Conservation (phyloP, 2,797 vertebrate genomes). For the Paramormyrops hopkinsi region DNA sequence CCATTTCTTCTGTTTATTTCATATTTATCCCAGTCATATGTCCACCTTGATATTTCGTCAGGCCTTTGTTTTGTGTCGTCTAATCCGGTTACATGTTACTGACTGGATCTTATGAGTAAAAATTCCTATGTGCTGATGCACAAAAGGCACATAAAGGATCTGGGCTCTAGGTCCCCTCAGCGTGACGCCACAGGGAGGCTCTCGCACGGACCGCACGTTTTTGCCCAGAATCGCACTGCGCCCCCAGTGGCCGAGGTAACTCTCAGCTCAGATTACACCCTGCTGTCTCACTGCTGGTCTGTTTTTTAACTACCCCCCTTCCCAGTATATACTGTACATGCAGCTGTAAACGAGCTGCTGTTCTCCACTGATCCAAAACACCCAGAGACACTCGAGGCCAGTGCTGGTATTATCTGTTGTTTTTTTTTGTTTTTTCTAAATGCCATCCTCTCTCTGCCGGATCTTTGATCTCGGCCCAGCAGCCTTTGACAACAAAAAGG, state of each 20-base stretch:
- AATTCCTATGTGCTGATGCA: background rate
- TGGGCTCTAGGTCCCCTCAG: background rate
- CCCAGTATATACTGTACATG: background rate
- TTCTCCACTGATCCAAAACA: background rate
- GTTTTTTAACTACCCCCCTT: background rate
- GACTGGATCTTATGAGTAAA: background rate
- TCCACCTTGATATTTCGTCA: background rate
- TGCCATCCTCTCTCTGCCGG: conserved; percentile 1
- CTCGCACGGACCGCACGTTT: background rate
- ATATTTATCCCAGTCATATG: background rate
- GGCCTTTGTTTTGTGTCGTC: background rate
- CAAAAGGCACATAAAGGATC: background rate
- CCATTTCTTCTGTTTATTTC: background rate
- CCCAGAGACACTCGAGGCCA: background rate
- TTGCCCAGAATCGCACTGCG: background rate
- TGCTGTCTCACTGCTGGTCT: background rate
- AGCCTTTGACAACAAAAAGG: conserved; percentile 1
- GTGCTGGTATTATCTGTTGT: background rate
- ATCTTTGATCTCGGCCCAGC: conserved; percentile 5
- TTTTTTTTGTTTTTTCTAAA: background rate
- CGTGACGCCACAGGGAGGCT: background rate
- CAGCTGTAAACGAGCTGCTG: background rate
- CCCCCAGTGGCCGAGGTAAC: background rate
- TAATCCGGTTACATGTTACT: background rate
- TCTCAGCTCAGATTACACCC: background rate